These are phyloP conservation scores for Elegia similella DNA, from an alignment of 2,888 invertebrate genomes.

Conservation along the genomic window DNA sequence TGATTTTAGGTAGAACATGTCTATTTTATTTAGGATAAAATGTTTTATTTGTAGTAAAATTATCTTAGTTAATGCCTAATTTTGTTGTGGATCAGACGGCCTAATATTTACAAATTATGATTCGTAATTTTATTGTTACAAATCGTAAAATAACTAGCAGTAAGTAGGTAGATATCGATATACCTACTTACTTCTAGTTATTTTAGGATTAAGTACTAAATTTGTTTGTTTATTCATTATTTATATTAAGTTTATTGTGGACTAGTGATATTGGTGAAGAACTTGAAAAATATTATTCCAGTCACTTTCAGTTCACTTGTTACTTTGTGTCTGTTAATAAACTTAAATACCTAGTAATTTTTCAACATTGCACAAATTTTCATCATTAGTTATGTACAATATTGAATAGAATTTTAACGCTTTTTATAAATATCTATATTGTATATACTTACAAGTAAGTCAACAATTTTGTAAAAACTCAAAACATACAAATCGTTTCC, in stretches of 20 bases:
- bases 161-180: no score
- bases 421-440: conserved; percentile 38
- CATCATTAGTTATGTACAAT: conserved; percentile 25
- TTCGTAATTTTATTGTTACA: background rate
- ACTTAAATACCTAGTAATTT: conserved; percentile 4
- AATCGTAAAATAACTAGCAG: no score
- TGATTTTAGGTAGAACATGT: background rate
- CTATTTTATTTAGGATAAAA: no score
- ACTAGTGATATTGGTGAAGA: no score
- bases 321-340: background rate
- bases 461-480: conserved; percentile 46
- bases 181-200: no score
- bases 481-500: conserved; percentile 33
- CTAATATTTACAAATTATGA: background rate
- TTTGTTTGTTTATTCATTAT: no score
- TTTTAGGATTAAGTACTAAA: no score
- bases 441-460: conserved; percentile 42
- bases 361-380: conserved; percentile 31
- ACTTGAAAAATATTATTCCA: no score
- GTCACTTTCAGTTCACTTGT: background rate
- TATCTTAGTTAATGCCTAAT: no score
- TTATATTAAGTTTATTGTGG: no score
- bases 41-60: no score
- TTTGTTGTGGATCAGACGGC: no score
- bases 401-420: conserved; percentile 31